Conservation (phyloP, 1,140 invertebrate species). For the Drosophila ohnishii region DNA sequence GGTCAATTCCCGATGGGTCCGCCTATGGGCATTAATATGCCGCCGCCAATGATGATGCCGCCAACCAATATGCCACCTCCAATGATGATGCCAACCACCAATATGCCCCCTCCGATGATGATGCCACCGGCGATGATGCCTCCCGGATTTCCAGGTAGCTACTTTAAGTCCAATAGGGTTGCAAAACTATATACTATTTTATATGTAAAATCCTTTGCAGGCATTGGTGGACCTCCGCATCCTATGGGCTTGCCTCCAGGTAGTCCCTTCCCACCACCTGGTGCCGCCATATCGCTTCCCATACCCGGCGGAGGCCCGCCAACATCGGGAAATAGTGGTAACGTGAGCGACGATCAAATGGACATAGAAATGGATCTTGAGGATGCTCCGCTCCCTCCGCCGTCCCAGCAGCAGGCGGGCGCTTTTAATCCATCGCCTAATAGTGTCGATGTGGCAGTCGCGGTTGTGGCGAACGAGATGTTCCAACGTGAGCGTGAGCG, state of each 20-base stretch:
- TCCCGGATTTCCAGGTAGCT: conserved; percentile 79
- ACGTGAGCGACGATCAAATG: conserved; percentile 86
- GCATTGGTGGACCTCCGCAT: conserved; percentile 83
- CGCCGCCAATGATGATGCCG: conserved; percentile 86
- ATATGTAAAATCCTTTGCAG: conserved; percentile 63
- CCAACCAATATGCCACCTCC: conserved; percentile 83
- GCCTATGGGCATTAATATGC: conserved; percentile 84
- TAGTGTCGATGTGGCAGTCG: conserved; percentile 48
- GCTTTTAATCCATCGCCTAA: conserved; percentile 75
- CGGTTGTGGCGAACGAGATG: conserved; percentile 53
- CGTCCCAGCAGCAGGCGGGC: conserved; percentile 39
- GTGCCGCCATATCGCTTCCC: conserved; percentile 53
- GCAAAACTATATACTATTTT: neutral
- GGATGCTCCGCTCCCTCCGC: conserved; percentile 52
- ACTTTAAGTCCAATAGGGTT: neutral
- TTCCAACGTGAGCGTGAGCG: conserved; percentile 44
- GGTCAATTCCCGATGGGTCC: conserved; percentile 84
- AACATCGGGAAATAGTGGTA: conserved; percentile 32
- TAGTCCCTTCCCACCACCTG: conserved; percentile 83
- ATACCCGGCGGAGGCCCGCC: conserved; percentile 33
- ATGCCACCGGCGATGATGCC: conserved; percentile 85
- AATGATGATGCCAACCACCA: conserved; percentile 83
- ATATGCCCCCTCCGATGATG: conserved; percentile 84
- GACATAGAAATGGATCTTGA: conserved; percentile 87
- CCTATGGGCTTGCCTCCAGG: conserved; percentile 81